Evolutionary conservation across 2,113 vertebrate species (phyloP), one percentile per base, ranked within the genome.

Genomic region (Campylomormyrus numenius): DNA sequence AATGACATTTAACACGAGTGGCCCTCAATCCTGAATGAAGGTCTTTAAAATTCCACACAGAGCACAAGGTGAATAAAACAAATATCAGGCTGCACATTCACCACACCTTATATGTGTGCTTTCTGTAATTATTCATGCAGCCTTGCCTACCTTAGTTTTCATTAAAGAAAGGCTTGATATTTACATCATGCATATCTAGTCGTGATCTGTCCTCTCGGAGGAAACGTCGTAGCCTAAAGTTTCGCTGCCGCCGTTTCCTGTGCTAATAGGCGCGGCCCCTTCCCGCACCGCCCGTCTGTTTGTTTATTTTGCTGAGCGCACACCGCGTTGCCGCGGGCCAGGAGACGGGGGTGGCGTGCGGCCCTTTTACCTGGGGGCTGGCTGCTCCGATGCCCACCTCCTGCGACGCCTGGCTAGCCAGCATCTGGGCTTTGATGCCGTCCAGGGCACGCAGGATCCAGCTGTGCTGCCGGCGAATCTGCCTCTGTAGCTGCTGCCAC

Each of bases 401-500:
- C 93, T 90, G 95, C 95, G 95, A 95, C 91, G 96, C 96, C 95
- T 98, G 96, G 95, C 95, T 94, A 94, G 96, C 94, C 94, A 99
- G 95, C 92, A 98, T 96, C 95, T 97, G 97, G 21, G 97, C 95
- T 97, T 98, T 98, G 96, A 99, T 96, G 96, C 96, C 96, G 92
- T 97, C 97, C 91, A 99, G 96, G 90, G 97, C 95, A 91, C 96
- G 96, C 93, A 99, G 96, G 96, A 99, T 99, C 98, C 98, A 99
- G 95, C 97, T 96, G 94, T 99, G 98, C 94, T 99, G 98, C 93
- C 98, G 97, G 94, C 97, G 97, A 95, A 99, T 98, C 97, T 99
- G 98, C 91, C 96, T 97, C 96, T 99, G 98, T 92, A 99, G 96
- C 94, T 99, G 97, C 92, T 97, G 97, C 98, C 98, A 99, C 92